Evolutionary conservation across 2,797 vertebrate species (phyloP).

Genomic region (Protonibea diacanthus): DNA sequence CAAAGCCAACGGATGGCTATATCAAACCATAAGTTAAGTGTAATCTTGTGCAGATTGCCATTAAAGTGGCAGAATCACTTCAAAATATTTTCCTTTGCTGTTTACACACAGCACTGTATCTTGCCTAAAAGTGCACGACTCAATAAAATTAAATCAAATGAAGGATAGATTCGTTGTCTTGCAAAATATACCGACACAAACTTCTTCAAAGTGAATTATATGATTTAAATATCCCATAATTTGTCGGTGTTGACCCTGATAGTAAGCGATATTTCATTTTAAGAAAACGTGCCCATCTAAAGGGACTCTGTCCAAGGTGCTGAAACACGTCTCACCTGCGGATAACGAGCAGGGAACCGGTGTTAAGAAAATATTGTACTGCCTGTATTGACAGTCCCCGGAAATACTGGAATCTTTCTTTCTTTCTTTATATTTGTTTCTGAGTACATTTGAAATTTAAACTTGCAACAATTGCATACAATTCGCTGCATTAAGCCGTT

Average conservation of each 20-base stretch:
- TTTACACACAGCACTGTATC: background rate
- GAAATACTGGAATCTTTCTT: background rate
- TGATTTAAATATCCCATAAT: background rate
- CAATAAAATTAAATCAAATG: background rate
- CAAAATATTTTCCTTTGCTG: background rate
- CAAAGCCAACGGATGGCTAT: background rate
- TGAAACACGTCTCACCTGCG: constrained; percentile 29
- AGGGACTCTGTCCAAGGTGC: constrained; percentile 62
- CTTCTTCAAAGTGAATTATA: background rate
- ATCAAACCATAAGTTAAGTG: background rate
- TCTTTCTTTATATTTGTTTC: background rate
- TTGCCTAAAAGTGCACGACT: background rate
- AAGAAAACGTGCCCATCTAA: background rate
- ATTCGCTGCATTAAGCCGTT: background rate
- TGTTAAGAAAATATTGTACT: background rate
- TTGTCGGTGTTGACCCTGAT: background rate
- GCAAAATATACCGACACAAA: background rate
- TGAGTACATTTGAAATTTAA: background rate
- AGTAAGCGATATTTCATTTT: background rate
- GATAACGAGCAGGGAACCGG: background rate
- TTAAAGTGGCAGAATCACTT: background rate
- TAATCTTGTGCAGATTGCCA: background rate
- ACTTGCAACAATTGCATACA: background rate
- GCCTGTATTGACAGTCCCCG: background rate
- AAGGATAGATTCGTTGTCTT: background rate